Evolutionary conservation across 2,797 vertebrate genomes (phyloP), one percentile per base, ranked within the genome.

Genomic region (Otolemur crassicaudatus): DNA sequence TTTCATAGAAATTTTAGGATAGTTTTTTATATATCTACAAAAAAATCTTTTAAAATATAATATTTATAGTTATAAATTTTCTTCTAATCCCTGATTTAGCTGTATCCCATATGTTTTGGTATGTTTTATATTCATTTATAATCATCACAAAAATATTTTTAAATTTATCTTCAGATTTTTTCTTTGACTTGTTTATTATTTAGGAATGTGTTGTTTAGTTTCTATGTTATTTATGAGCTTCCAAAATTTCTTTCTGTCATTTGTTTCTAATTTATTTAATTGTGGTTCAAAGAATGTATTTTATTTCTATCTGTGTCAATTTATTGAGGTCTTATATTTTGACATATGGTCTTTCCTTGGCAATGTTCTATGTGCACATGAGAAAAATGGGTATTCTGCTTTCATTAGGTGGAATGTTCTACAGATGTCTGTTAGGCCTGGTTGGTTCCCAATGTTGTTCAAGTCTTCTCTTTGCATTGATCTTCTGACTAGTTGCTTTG

Each of bases 221-320:
- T 17, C 31, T 75, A 58, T 49, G 61, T 31, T 31, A 65, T 65
- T 65, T 65, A 12, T 65, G 61, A 65, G 61, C 14, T 65, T 65
- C 27, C 27, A 65, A 65, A 65, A 65, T 69, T 79, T 79, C 16
- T 43, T 92, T 86, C 27, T 92, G 25, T 86, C 65, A 43, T 29
- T 92, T 16, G 22, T 79, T 46, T 77, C 27, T 58, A 92, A 77
- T 76, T 77, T 31, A 13, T 67, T 53, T 29, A 29, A 92, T 58
- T 75, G 22, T 85, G 61, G 10, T 31, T 67, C 83, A 22, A 34
- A 56, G 43, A n/a, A 58, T 11, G 25, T 63, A 76, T 16, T 92
- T 85, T 77, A 40, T 85, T 92, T 76, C 61, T 67, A 65, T 65
- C 12, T 65, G 29, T 92, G 46, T 77, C 56, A 67, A 92, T 92